Base-by-base conservation (phyloP, 2,888 invertebrate species). In the Erpobdella octoculata region DNA sequence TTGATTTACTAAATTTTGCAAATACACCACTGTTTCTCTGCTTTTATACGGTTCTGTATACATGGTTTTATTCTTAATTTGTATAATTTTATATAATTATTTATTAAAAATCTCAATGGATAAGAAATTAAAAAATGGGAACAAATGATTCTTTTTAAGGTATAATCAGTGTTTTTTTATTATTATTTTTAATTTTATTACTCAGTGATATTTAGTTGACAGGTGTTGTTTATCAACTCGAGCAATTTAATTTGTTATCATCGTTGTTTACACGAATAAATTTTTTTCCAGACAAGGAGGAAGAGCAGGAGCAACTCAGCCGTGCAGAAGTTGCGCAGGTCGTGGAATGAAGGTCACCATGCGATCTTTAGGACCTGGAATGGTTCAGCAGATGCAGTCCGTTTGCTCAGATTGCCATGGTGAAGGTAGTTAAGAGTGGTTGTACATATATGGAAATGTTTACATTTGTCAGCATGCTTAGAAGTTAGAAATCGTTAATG, bases 291-390 rank as follows among this genome's bases (percentile, higher is more conserved):
- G 86, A 37, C 78, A 80, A 74, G 91, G 91, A 74, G 89, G 90
- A 64, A 89, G 88, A 80, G 85, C 87, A 73, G 91, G 90, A 71
- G 84, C 88, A 71, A 87, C 88, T 53, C 80, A 80, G 67, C 78
- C 80, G 75, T 93, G 93, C 83, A 86, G 86, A 71, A 86, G 87
- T 69, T 93, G 93, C 82, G 88, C 88, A 78, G 92, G 92, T 37
- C 87, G 88, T 77, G 91, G 92, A 71, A 83, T 89, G 72, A 91
- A 89, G 84, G 87, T 90, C 67, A 87, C 88, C 74, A 87, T 89
- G 79, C 86, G 90, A 77, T 90, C 90, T 81, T 85, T 91, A 73
- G 88, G 87, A 0, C 86, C 86, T 82, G 92, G 85, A 46, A 85
- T 86, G 85, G 81, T 85, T 25, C 85, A 85, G 75, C 85, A 85